Evolutionary conservation across 2,888 invertebrate species (phyloP).

Genomic region (Harpagoxenus sublaevis): DNA sequence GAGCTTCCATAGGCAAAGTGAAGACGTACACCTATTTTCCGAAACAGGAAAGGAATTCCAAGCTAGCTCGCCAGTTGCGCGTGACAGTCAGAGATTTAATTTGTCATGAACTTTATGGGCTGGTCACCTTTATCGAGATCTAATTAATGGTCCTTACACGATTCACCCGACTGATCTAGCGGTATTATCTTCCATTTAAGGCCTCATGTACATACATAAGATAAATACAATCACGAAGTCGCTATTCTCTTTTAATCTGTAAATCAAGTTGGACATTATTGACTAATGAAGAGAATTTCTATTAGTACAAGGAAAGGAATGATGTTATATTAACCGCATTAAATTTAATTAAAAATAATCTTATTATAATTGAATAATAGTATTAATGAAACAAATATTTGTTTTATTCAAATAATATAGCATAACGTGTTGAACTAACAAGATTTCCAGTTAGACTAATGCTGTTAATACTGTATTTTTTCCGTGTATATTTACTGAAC

Average conservation of each 20-base stretch:
- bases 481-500: not conserved
- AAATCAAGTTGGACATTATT: not conserved
- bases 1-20: conserved; percentile 55
- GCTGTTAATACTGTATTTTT: not conserved
- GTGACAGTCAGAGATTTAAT: conserved; percentile 26
- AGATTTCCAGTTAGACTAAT: not conserved
- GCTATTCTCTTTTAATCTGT: not conserved
- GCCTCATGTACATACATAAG: not conserved
- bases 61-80: not conserved
- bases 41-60: not conserved
- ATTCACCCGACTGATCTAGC: not conserved
- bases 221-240: not conserved
- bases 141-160: conserved; percentile 13
- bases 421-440: not conserved
- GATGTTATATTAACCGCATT: too few relatives aligned
- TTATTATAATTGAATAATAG: not conserved
- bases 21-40: conserved; percentile 60
- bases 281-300: not conserved
- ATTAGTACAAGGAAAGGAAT: not conserved
- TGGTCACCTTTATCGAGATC: not conserved
- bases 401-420: not conserved
- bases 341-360: too few relatives aligned
- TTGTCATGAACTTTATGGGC: conserved; percentile 30
- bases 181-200: not conserved
- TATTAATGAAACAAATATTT: not conserved